Conservation (phyloP, 2,113 vertebrate genomes). For the Bos javanicus region DNA sequence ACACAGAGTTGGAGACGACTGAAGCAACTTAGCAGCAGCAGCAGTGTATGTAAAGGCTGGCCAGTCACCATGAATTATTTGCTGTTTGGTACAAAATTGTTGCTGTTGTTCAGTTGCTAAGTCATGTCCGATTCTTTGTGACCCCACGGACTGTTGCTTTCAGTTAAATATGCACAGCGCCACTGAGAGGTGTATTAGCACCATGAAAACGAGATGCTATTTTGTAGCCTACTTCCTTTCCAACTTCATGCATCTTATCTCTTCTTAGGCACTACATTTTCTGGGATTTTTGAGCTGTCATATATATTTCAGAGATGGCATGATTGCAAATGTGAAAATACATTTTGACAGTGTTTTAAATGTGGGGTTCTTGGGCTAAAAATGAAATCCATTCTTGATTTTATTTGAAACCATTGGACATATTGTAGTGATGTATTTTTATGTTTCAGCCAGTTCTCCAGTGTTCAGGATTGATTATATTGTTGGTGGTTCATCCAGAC, state of each 20-base stretch:
- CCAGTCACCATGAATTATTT: not conserved
- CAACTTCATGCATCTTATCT: not conserved
- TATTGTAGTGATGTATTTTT: not conserved
- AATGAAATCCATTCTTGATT: conserved; percentile 45
- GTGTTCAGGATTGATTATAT: not conserved
- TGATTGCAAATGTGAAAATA: not conserved
- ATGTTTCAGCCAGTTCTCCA: not conserved
- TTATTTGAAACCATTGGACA: not conserved
- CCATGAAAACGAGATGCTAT: not conserved
- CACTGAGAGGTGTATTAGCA: not conserved
- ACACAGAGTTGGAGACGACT: no score
- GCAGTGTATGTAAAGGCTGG: not conserved
- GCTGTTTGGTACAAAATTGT: not conserved
- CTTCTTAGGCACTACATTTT: not conserved
- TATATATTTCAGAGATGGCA: not conserved
- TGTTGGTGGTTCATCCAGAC: not conserved
- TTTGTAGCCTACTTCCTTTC: not conserved
- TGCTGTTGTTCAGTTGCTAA: not conserved
- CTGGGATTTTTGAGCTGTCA: not conserved
- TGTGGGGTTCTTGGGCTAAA: not conserved
- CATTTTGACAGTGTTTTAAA: not conserved
- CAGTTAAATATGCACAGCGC: not conserved
- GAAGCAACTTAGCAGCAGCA: no score
- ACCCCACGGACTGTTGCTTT: not conserved
- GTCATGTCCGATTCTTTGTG: not conserved